These are phyloP conservation scores for Liparis tanakae DNA, from an alignment of 2,797 vertebrate species.

Conservation along the genomic window DNA sequence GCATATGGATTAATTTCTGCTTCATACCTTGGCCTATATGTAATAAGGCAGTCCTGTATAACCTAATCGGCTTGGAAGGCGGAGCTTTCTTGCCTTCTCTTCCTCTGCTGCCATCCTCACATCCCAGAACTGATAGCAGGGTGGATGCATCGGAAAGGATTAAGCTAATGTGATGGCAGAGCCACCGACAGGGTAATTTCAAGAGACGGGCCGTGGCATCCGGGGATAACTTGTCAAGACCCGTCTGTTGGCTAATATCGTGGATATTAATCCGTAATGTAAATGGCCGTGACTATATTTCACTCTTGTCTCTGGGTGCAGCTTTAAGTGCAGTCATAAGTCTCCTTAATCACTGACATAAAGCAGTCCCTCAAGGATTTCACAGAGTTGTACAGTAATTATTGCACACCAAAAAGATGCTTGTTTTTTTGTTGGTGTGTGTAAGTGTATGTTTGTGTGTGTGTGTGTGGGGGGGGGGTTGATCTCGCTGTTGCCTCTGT, in stretches of 20 bases:
- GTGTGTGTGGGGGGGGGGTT: too few relatives aligned
- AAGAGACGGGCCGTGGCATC: constrained; percentile 71
- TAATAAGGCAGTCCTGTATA: constrained; percentile 67
- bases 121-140: constrained; percentile 72
- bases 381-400: constrained; percentile 75
- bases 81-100: constrained; percentile 48
- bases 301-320: constrained; percentile 69
- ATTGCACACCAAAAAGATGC: constrained; percentile 59
- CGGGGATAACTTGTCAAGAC: constrained; percentile 76
- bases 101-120: constrained; percentile 58
- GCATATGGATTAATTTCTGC: constrained; percentile 76
- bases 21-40: constrained; percentile 73
- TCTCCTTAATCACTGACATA: constrained; percentile 77
- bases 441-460: too few relatives aligned
- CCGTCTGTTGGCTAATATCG: constrained; percentile 73
- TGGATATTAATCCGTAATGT: constrained; percentile 79
- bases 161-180: constrained; percentile 83
- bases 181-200: constrained; percentile 78
- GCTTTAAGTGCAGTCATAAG: constrained; percentile 72
- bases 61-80: constrained; percentile 69
- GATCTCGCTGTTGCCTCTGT: constrained; percentile 35
- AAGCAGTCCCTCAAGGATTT: constrained; percentile 73
- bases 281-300: constrained; percentile 73
- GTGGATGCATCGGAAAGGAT: constrained; percentile 79
- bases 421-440: constrained; percentile 38